Percentiles rank a stretch among this genome's conserved stretches.
phyloP scores from a whole-genome alignment of 37 sponge, comb jelly and placozoan species.

The Tethya wilhelma region DNA sequence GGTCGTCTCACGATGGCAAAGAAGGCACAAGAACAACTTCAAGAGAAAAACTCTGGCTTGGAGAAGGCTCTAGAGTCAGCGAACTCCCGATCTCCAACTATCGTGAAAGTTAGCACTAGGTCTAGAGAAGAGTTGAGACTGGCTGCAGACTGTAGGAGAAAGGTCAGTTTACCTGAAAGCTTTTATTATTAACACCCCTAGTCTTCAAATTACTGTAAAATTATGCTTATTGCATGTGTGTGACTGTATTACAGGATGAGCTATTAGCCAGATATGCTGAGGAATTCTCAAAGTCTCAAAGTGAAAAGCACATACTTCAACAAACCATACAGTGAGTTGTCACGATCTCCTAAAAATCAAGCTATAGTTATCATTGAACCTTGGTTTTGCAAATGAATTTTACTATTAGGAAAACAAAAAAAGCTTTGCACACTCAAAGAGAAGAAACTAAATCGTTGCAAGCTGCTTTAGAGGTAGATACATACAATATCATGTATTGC shows the following conservation, averaged over 20 bases:
- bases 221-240: not conserved
- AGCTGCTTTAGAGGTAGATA: too few species aligned
- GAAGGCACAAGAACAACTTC: constrained; percentile 25
- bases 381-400: too few species aligned
- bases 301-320: too few species aligned
- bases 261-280: constrained; percentile 6
- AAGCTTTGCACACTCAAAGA: too few species aligned
- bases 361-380: too few species aligned
- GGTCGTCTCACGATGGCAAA: constrained; percentile 27
- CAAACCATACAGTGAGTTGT: too few species aligned
- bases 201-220: not conserved
- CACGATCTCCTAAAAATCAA: too few species aligned
- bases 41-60: constrained; percentile 11
- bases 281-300: not conserved
- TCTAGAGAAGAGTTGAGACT: constrained; percentile 33
- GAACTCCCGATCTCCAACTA: constrained; percentile 11
- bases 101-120: constrained; percentile 18
- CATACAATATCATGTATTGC: too few species aligned
- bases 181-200: not conserved
- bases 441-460: too few species aligned
- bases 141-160: constrained; percentile 22
- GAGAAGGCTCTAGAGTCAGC: constrained; percentile 16
- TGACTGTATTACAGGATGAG: constrained; percentile 20
- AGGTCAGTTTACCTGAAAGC: constrained; percentile 3
- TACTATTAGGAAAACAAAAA: too few species aligned